A percentile compares a stretch with the other conserved stretches of the same genome.
These are phyloP conservation scores for Podarcis lilfordi DNA, from an alignment of 2,797 vertebrate species.

Conservation along the genomic window DNA sequence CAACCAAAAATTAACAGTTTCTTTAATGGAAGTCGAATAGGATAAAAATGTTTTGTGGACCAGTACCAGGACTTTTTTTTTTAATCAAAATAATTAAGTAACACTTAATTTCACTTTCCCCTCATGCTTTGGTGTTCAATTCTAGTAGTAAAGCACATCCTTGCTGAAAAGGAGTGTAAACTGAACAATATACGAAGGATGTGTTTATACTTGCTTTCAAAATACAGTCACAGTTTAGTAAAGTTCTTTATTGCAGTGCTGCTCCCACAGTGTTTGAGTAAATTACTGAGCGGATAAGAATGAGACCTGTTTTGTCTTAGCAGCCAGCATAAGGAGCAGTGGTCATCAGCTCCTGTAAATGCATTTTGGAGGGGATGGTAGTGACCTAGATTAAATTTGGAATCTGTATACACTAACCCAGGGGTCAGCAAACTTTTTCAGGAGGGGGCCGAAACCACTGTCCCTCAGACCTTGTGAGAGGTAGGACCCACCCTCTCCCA, in stretches of 20 bases:
- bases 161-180: not conserved
- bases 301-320: not conserved
- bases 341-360: not conserved
- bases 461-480: no score
- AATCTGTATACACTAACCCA: not conserved
- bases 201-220: not conserved
- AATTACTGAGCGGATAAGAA: not conserved
- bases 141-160: not conserved
- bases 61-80: not conserved
- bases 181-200: not conserved
- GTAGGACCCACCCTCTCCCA: no score
- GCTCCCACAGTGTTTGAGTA: not conserved
- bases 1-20: conserved; percentile 36
- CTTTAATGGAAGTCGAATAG: not conserved
- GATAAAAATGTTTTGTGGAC: not conserved
- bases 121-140: not conserved
- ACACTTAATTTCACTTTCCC: not conserved
- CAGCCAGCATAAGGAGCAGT: not conserved
- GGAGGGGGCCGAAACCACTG: no score
- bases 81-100: not conserved
- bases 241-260: not conserved
- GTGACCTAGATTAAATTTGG: not conserved
- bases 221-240: not conserved
- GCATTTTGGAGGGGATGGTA: not conserved
- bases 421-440: no score